Percentiles rank a stretch among this genome's conserved stretches.
Conservation (phyloP, 2,888 invertebrate species). For the Aphodius granarius region DNA sequence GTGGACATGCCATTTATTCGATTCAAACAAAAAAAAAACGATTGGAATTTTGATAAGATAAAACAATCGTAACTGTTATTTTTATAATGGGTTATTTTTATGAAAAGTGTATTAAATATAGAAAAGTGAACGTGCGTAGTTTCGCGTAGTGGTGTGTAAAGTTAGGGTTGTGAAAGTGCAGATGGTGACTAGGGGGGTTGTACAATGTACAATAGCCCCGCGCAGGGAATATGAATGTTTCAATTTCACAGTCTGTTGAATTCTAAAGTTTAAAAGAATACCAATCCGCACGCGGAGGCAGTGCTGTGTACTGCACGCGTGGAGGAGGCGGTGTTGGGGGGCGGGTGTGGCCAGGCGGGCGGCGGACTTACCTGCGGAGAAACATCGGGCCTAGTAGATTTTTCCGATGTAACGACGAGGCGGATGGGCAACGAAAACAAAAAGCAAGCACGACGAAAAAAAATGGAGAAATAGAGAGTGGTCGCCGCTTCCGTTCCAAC, state of each 20-base stretch:
- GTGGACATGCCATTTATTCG: neutral
- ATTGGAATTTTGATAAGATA: neutral
- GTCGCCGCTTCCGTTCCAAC: neutral
- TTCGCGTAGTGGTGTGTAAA: neutral
- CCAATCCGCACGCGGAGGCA: constrained; percentile 15
- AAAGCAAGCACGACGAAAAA: neutral
- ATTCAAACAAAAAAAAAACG: neutral
- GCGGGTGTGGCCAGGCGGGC: neutral
- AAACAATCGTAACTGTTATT: neutral
- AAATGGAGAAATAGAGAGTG: neutral
- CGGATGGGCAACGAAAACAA: neutral
- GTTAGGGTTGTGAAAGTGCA: constrained; percentile 31
- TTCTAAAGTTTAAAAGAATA: constrained; percentile 31
- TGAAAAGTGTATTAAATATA: neutral
- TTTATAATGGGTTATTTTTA: neutral
- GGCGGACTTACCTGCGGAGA: constrained; percentile 5
- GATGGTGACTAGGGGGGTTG: constrained; percentile 26
- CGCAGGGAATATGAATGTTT: constrained; percentile 37
- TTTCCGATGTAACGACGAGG: constrained; percentile 30
- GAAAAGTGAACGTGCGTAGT: neutral
- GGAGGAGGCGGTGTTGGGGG: neutral
- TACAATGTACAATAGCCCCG: constrained; percentile 21
- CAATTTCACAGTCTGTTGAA: constrained; percentile 38
- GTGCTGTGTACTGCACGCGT: neutral
- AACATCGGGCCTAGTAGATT: constrained; percentile 33